Percentiles rank a stretch among this genome's conserved stretches.
Conservation (phyloP, 1,140 invertebrate species). For the Lepidurus packardi region DNA sequence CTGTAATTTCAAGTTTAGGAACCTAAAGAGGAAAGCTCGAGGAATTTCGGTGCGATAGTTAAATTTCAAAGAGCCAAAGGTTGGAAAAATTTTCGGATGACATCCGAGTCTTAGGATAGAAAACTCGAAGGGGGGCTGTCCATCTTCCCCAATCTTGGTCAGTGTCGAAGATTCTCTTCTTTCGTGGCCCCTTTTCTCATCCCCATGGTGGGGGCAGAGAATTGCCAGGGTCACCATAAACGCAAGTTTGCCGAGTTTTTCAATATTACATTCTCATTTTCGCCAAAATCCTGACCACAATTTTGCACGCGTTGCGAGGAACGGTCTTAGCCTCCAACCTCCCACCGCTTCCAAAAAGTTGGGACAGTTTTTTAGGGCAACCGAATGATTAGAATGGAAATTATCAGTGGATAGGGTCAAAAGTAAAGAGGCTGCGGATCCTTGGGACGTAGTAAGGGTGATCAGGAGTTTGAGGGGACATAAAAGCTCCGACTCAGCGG, state of each 20-base stretch:
- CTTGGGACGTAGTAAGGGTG: not conserved
- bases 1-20: not conserved
- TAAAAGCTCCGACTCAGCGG: not conserved
- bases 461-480: constrained; percentile 11
- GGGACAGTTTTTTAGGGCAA: not conserved
- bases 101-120: not conserved
- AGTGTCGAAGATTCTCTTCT: not conserved
- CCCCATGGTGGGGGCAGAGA: constrained; percentile 12
- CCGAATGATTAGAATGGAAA: constrained; percentile 1
- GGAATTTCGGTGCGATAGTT: not conserved
- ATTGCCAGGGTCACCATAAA: not conserved
- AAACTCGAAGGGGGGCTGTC: not conserved
- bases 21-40: not conserved
- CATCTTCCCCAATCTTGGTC: not conserved
- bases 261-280: not conserved
- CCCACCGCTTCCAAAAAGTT: not conserved
- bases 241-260: not conserved
- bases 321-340: not conserved
- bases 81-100: constrained; percentile 4
- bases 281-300: not conserved
- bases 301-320: not conserved
- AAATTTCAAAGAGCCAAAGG: not conserved
- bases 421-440: not conserved
- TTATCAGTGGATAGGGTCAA: not conserved
- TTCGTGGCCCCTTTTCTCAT: constrained; percentile 1